Percentiles rank a stretch among this genome's conserved stretches.
These are phyloP conservation scores for Anthopleura xanthogrammica DNA, from an alignment of 92 coral and sea anemone genomes.

Conservation along the genomic window DNA sequence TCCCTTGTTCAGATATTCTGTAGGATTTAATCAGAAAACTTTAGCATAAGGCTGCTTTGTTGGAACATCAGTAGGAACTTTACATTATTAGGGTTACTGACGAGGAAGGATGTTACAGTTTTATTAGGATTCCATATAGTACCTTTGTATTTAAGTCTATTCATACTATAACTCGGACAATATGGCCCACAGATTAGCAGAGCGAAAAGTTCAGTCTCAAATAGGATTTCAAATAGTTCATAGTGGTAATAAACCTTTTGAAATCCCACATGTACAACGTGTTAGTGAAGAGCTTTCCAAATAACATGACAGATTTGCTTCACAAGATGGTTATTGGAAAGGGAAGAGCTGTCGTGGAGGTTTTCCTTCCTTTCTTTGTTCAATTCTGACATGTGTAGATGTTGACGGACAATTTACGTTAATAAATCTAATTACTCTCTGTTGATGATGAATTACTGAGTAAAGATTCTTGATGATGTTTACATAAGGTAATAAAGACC, in stretches of 20 bases:
- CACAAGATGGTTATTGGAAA: slow-evolving; percentile 8
- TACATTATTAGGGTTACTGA: too few relatives aligned
- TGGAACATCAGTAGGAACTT: too few relatives aligned
- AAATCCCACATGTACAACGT: slow-evolving; percentile 31
- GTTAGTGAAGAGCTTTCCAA: slow-evolving; percentile 17
- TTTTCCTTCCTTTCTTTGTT: slow-evolving; percentile 14
- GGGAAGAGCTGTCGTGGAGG: slow-evolving; percentile 4
- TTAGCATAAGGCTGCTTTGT: too few relatives aligned
- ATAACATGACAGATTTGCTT: slow-evolving; percentile 18
- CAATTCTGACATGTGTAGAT: slow-evolving; percentile 7
- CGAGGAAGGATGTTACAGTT: too few relatives aligned
- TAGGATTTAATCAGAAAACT: too few relatives aligned
- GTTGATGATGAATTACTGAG: slow-evolving; percentile 6
- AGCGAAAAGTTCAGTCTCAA: neutral
- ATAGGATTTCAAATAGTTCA: neutral
- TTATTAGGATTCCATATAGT: neutral
- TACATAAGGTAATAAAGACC: slow-evolving; percentile 6
- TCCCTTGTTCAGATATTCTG: neutral
- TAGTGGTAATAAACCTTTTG: neutral
- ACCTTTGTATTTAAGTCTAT: neutral
- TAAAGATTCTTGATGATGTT: slow-evolving; percentile 25
- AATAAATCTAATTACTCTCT: slow-evolving; percentile 32
- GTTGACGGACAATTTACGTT: slow-evolving; percentile 25
- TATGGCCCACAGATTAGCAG: neutral
- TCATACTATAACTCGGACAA: neutral